A percentile compares a stretch with the other conserved stretches of the same genome.
phyloP scores from a whole-genome alignment of 2,888 invertebrate genomes.

The Drosophila infuscata region DNA sequence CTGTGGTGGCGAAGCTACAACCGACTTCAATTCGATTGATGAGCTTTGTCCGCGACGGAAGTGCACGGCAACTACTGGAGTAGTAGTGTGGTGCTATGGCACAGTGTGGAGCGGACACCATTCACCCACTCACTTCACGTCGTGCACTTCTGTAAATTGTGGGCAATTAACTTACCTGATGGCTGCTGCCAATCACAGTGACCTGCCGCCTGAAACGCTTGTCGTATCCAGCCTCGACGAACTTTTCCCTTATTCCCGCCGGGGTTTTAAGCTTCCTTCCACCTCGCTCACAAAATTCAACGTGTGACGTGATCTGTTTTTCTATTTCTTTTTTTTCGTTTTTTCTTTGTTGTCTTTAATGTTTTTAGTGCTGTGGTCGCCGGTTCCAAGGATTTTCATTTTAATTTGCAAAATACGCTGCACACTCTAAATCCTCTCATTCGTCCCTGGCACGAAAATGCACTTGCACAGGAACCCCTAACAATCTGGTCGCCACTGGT shows the following conservation, averaged over 20 bases:
- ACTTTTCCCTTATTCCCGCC: constrained; percentile 28
- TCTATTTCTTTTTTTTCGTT: constrained; percentile 22
- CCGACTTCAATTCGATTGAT: constrained; percentile 77
- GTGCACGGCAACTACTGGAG: constrained; percentile 37
- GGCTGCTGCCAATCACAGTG: constrained; percentile 79
- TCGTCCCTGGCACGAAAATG: constrained; percentile 11
- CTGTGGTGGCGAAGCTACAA: constrained; percentile 6
- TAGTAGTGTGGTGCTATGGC: background rate
- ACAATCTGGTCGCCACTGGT: constrained; percentile 10
- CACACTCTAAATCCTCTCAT: constrained; percentile 15
- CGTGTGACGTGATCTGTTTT: constrained; percentile 43
- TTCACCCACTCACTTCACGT: constrained; percentile 19
- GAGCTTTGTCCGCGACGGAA: constrained; percentile 63
- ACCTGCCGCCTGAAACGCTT: constrained; percentile 48
- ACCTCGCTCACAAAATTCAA: background rate
- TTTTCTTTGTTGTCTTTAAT: constrained; percentile 8
- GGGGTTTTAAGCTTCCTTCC: constrained; percentile 33
- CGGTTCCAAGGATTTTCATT: constrained; percentile 67
- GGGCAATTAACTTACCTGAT: constrained; percentile 82
- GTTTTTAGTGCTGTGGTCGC: constrained; percentile 46
- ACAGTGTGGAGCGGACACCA: background rate
- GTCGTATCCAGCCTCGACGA: constrained; percentile 38
- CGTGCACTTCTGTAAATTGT: constrained; percentile 68
- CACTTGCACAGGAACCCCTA: constrained; percentile 20
- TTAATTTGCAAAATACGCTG: constrained; percentile 74